These are phyloP conservation scores for Hyles lineata DNA, from an alignment of 2,888 invertebrate genomes.

Conservation along the genomic window DNA sequence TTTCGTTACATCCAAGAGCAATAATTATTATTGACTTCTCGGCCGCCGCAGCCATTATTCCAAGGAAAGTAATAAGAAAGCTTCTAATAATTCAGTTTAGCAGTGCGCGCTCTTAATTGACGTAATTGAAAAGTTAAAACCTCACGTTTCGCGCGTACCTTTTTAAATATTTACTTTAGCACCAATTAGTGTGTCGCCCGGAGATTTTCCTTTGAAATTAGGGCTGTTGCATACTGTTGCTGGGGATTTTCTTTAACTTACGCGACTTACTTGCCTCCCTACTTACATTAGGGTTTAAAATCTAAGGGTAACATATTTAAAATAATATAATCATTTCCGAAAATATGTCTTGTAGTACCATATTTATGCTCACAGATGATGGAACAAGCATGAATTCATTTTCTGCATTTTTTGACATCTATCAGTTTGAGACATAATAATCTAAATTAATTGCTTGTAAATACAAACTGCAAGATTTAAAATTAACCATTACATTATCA, in stretches of 20 bases:
- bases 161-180: conserved; percentile 81
- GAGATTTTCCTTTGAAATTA: conserved; percentile 62
- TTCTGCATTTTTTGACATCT: too few relatives aligned
- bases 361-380: too few relatives aligned
- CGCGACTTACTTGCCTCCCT: background rate
- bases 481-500: too few relatives aligned
- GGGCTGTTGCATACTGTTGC: conserved; percentile 35
- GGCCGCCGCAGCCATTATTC: conserved; percentile 22
- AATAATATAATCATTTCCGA: too few relatives aligned
- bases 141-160: conserved; percentile 70
- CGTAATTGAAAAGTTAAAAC: conserved; percentile 79
- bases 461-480: too few relatives aligned
- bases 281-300: background rate
- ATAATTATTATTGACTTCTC: background rate
- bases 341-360: too few relatives aligned
- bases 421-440: too few relatives aligned
- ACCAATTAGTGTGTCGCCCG: conserved; percentile 76
- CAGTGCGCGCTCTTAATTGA: conserved; percentile 71
- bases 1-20: background rate
- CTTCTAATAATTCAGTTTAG: conserved; percentile 45
- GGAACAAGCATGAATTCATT: too few relatives aligned
- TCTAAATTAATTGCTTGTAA: too few relatives aligned
- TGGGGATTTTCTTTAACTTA: background rate
- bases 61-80: conserved; percentile 24
- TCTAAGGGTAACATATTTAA: background rate